A percentile compares a stretch with the other conserved stretches of the same genome.
These are phyloP conservation scores for Spea multiplicata DNA, from an alignment of 2,113 vertebrate species.

Conservation along the genomic window DNA sequence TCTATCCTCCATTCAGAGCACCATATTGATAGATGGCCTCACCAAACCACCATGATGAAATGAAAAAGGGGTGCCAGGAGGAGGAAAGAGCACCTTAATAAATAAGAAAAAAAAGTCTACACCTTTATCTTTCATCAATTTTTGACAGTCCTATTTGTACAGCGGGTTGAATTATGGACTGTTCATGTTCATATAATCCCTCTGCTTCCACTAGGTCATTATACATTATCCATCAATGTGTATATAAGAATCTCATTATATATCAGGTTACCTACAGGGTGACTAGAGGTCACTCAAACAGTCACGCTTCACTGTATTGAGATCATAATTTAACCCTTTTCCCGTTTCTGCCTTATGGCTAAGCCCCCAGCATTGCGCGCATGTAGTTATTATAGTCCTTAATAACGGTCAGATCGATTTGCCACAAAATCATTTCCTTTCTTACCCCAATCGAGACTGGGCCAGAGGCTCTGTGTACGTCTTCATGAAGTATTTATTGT, in stretches of 20 bases:
- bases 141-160: background rate
- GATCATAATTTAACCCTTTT: background rate
- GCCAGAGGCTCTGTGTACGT: background rate
- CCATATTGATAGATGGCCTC: background rate
- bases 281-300: background rate
- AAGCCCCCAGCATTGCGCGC: background rate
- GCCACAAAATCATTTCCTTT: background rate
- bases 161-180: background rate
- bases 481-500: slow-evolving; percentile 2
- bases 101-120: background rate
- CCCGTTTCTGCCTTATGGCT: background rate
- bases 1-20: background rate
- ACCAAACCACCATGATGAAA: background rate
- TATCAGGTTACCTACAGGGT: background rate
- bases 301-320: background rate
- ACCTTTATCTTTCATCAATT: background rate
- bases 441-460: background rate
- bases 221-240: background rate
- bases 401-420: slow-evolving; percentile 4
- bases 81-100: background rate
- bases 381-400: background rate
- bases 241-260: background rate
- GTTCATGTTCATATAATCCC: background rate
- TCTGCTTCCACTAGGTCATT: background rate
- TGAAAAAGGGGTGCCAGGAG: background rate